Percentiles rank a stretch among this genome's conserved stretches.
phyloP scores from a whole-genome alignment of 2,113 vertebrate species.

The Origma solitaria region DNA sequence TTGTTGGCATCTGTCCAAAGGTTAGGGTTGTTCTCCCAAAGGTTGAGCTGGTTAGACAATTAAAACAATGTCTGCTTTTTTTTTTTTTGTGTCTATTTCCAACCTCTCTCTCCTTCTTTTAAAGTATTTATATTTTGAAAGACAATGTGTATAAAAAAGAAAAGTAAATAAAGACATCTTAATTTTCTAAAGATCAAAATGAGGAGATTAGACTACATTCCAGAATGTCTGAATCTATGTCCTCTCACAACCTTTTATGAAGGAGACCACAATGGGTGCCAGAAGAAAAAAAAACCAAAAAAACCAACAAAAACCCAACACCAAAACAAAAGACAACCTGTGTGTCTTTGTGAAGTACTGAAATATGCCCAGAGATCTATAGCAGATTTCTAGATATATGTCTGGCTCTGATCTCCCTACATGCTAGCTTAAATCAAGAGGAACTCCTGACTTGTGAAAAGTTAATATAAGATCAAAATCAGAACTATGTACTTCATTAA shows the following conservation, averaged over 20 bases:
- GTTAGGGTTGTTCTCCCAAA: conserved; percentile 35
- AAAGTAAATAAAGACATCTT: conserved; percentile 27
- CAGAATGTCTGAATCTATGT: conserved; percentile 33
- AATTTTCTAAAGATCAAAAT: conserved; percentile 40
- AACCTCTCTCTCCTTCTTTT: not conserved
- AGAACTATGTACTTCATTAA: conserved; percentile 27
- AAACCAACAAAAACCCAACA: not conserved
- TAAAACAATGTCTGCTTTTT: conserved; percentile 14
- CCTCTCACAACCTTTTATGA: conserved; percentile 44
- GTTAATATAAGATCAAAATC: conserved; percentile 63
- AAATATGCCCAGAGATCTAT: conserved; percentile 4
- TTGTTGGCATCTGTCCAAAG: conserved; percentile 66
- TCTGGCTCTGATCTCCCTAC: not conserved
- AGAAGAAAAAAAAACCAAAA: not conserved
- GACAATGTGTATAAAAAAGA: conserved; percentile 6
- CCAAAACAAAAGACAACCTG: not conserved
- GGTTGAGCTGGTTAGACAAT: conserved; percentile 34
- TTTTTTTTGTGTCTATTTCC: not conserved
- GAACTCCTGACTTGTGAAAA: conserved; percentile 44
- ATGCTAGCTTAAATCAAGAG: conserved; percentile 24
- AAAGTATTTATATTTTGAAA: conserved; percentile 16
- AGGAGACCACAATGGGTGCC: conserved; percentile 28
- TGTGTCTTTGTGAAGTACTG: not conserved
- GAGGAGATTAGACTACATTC: conserved; percentile 10
- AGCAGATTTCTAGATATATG: conserved; percentile 17